phyloP scores from a whole-genome alignment of 2,888 invertebrate genomes.

The Chromoteleia sp. region DNA sequence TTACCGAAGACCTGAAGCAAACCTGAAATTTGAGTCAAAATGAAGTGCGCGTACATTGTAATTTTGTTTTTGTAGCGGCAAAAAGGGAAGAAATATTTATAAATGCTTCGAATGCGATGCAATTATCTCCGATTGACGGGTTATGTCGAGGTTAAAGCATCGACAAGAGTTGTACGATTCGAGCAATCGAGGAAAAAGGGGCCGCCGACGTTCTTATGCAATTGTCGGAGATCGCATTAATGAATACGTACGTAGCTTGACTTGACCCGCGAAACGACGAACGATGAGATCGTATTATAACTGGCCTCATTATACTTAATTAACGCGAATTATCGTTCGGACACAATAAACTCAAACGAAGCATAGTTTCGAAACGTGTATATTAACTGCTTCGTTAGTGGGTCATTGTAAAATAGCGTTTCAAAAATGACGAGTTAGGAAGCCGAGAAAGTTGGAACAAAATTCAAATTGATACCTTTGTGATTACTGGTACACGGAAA shows the following conservation, averaged over 20 bases:
- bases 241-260: constrained; percentile 74
- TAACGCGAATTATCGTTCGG: constrained; percentile 67
- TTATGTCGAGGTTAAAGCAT: constrained; percentile 63
- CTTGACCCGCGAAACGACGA: constrained; percentile 70
- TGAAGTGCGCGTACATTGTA: constrained; percentile 50
- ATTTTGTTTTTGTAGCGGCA: constrained; percentile 62
- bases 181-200: constrained; percentile 61
- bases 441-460: neutral
- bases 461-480: constrained; percentile 22
- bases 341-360: constrained; percentile 56
- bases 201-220: constrained; percentile 70
- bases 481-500: constrained; percentile 1
- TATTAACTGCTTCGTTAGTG: constrained; percentile 50
- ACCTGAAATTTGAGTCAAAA: constrained; percentile 30
- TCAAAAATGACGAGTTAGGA: constrained; percentile 45
- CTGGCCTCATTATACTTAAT: constrained; percentile 66
- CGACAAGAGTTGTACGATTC: constrained; percentile 65
- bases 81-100: constrained; percentile 53
- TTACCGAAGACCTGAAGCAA: constrained; percentile 14
- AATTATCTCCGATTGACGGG: constrained; percentile 69
- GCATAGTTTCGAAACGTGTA: constrained; percentile 49
- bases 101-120: constrained; percentile 48
- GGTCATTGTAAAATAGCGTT: constrained; percentile 48
- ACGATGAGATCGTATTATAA: constrained; percentile 64
- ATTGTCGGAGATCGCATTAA: constrained; percentile 77